Evolutionary conservation across 2,888 invertebrate species (phyloP), one percentile per base, ranked within the genome.

Genomic region (Endomychus coccineus): DNA sequence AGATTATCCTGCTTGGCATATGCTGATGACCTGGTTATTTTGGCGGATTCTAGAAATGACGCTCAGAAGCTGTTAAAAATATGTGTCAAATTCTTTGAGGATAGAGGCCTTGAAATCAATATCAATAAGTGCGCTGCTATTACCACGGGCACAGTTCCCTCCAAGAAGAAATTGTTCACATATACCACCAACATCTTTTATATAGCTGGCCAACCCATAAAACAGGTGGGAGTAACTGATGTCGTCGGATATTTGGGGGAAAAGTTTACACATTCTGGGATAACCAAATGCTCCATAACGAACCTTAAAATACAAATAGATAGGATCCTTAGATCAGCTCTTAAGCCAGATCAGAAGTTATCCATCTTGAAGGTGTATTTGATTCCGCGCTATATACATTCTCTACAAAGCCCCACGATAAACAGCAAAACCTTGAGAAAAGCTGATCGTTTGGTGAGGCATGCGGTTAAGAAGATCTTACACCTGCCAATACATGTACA

Each of bases 1-100:
- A 16, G 45, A 43, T 9, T 53, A 54, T 35, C 52, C 50, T 1
- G 32, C 23, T 4, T 32, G 3, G 32, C 32, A 12, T 32, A 12
- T 14, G 32, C 37, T 2, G 37, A 32, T 21, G 31, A 37, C 12
- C 21, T 37, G n/a, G 7, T 37, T 2, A 5, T 37, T 2, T 12
- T 36, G 10, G 28, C 21, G 11, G 17, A 22, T 7, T 9, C 19
- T 21, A 9, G 13, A 3, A 37, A 15, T 13, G 21, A 12, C 3
- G 37, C 37, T 14, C 14, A 16, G 14, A 24, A 13, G 6, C 32
- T 37, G 3, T 19, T 32, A n/a, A 16, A 5, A 2, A 16, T n/a
- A 3, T 27, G 19, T n/a, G 16, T 19, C 10, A 16, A 32, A 6
- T 37, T 37, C 21, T 37, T 37, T 14, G 32, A 37, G 4, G 1